Evolutionary conservation across 2,888 invertebrate species (phyloP), one percentile per base, ranked within the genome.

Genomic region (Pristionchus fissidentatus): DNA sequence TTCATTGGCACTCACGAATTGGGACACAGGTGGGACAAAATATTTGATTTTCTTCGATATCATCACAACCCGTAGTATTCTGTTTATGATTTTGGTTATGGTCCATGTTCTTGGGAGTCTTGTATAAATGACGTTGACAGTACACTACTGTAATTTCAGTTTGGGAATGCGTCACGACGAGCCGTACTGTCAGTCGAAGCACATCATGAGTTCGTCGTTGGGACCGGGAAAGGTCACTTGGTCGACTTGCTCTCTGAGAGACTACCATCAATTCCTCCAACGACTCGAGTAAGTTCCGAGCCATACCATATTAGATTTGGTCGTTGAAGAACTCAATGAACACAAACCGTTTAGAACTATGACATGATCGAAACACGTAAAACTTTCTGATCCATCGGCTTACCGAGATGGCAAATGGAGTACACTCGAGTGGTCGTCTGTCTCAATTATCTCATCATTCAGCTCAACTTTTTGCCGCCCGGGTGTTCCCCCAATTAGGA

Each of bases 101-200:
- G n/a, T n/a, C n/a, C n/a, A n/a, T n/a, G 29, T n/a, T 66, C 13
- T 15, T 66, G 19, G 29, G 66, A 29, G 10, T 15, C 26, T 26
- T 26, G 29, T 13, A 66, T n/a, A 66, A n/a, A 19, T 29, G 66
- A n/a, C 13, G 26, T 52, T 26, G 29, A 66, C n/a, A 26, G n/a
- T 13, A 13, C n/a, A n/a, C n/a, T 15, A 38, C 32, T 35, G 8
- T 8, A 49, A 15, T 84, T 88, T 70, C 84, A 89, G 91, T 83
- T 88, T 92, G 38, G 92, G 92, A 19, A 92, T 92, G 92, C 84
- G 91, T 29, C 92, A 92, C 88, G 92, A 92, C 84, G 92, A 92
- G 86, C 92, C 90, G 41, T 92, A 92, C 83, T 92, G 92, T 81
- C 85, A 87, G 32, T 88, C 89, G 66, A 89, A 86, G 78, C 91